These are phyloP conservation scores for Rallus crepitans DNA, from an alignment of 2,797 vertebrate species.

Conservation along the genomic window DNA sequence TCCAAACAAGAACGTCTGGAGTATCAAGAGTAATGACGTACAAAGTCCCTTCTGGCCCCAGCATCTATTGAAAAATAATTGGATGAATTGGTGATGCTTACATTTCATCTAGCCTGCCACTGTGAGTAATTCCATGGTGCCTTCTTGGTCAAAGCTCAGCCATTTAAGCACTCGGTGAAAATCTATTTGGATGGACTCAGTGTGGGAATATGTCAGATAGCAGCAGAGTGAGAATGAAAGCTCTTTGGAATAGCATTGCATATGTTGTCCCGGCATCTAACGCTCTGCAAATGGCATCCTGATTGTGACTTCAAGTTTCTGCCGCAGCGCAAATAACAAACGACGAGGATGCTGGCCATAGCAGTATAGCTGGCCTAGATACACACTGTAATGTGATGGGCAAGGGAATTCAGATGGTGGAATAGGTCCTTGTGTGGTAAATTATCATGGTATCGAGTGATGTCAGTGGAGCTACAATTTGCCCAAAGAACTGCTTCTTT, in stretches of 20 bases:
- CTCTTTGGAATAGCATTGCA: background rate
- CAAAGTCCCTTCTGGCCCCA: slow-evolving; percentile 48
- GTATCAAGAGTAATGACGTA: slow-evolving; percentile 65
- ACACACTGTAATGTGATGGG: background rate
- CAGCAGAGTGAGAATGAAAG: background rate
- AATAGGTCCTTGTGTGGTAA: background rate
- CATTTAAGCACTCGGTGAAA: slow-evolving; percentile 28
- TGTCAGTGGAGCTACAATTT: background rate
- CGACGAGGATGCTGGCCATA: background rate
- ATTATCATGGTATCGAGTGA: background rate
- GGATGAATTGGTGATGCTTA: slow-evolving; percentile 61
- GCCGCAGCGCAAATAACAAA: background rate
- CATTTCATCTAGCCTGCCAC: slow-evolving; percentile 62
- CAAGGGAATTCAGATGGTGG: background rate
- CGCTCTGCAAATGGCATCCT: background rate
- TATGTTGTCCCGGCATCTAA: background rate
- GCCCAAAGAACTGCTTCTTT: background rate
- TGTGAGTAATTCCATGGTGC: slow-evolving; percentile 40
- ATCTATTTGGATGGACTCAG: background rate
- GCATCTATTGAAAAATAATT: slow-evolving; percentile 63
- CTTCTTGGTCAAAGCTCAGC: slow-evolving; percentile 34
- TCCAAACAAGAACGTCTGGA: slow-evolving; percentile 54
- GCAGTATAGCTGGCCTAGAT: background rate
- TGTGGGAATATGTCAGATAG: background rate
- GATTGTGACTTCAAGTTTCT: background rate